Evolutionary conservation across 2,888 invertebrate species (phyloP).

Genomic region (Cheilosia grossa): DNA sequence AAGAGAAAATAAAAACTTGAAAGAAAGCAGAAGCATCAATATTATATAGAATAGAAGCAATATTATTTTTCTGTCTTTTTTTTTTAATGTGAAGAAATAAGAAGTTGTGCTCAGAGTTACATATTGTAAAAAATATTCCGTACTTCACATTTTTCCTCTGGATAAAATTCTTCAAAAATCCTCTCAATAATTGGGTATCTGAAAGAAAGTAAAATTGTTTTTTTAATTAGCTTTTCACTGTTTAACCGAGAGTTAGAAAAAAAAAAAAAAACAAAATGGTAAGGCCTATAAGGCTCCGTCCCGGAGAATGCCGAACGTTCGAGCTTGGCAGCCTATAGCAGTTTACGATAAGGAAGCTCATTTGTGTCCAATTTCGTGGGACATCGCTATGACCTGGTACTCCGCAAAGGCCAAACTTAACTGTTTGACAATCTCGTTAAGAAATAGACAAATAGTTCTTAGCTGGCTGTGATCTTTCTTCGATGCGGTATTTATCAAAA

Average conservation of each 20-base stretch:
- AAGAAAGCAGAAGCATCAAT: slow-evolving; percentile 13
- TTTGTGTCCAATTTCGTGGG: too few species aligned
- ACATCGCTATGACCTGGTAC: too few species aligned
- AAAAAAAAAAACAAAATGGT: too few species aligned
- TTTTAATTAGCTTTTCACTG: not conserved
- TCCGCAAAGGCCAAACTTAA: too few species aligned
- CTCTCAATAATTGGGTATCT: slow-evolving; percentile 82
- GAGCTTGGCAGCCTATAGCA: too few species aligned
- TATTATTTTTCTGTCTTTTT: slow-evolving; percentile 1
- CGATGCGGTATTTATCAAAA: too few species aligned
- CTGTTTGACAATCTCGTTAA: too few species aligned
- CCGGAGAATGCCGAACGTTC: too few species aligned
- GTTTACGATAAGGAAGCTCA: too few species aligned
- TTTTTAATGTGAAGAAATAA: slow-evolving; percentile 33
- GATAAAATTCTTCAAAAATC: slow-evolving; percentile 81
- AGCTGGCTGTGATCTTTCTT: too few species aligned
- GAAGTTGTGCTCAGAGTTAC: slow-evolving; percentile 72
- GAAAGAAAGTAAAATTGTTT: slow-evolving; percentile 65
- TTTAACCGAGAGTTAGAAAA: not conserved
- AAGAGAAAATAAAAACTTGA: slow-evolving; percentile 21
- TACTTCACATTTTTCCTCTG: slow-evolving; percentile 83
- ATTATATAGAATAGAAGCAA: not conserved
- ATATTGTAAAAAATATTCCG: slow-evolving; percentile 81
- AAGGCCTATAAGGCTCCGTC: too few species aligned
- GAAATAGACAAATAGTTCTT: too few species aligned